Evolutionary conservation across 2,888 invertebrate genomes (phyloP).

Genomic region (Strigamia crassipes): DNA sequence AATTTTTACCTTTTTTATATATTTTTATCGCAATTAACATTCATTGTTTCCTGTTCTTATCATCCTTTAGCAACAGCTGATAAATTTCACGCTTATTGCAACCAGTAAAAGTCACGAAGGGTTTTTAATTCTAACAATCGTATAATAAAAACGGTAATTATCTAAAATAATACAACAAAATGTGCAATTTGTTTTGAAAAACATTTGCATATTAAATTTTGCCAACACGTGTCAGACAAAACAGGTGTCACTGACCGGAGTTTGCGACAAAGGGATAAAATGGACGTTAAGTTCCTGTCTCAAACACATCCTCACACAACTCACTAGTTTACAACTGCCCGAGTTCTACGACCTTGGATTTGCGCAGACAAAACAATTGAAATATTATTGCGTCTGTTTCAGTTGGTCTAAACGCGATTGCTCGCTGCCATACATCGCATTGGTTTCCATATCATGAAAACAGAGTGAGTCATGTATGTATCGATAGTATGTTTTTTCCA

Average conservation of each 20-base stretch:
- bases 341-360: background rate
- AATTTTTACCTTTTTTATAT: background rate
- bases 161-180: background rate
- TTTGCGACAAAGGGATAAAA: background rate
- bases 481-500: background rate
- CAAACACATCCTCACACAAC: background rate
- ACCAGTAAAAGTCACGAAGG: too few species aligned
- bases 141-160: background rate
- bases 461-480: background rate
- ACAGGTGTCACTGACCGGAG: constrained; percentile 37
- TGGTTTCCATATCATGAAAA: background rate
- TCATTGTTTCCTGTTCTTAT: constrained; percentile 17
- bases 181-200: background rate
- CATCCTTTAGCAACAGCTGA: background rate
- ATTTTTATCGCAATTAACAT: background rate
- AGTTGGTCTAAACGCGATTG: background rate
- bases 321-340: background rate
- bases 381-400: background rate
- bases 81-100: background rate
- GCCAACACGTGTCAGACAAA: constrained; percentile 27
- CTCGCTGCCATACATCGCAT: background rate
- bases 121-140: background rate
- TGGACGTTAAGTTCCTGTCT: background rate
- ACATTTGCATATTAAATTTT: background rate
- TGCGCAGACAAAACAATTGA: background rate